Base-by-base conservation (phyloP, 2,888 invertebrate genomes). In the Cremastobaeus sp. region DNA sequence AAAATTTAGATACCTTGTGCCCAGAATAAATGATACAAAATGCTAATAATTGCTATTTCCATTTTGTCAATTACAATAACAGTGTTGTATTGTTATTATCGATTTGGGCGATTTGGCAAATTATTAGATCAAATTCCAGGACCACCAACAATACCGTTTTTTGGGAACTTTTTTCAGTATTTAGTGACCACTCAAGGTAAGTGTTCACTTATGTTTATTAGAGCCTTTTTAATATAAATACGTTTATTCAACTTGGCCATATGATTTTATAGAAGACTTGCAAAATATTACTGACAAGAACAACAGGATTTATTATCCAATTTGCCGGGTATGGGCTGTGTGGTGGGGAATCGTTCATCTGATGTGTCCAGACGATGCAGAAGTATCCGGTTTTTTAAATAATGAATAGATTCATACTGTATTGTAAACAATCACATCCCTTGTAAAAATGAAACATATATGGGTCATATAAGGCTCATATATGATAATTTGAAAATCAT, bases 81-180 rank as follows among this genome's bases (percentile, higher is more conserved):
- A 8, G 48, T 9, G 4, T 48, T 45, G 18, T 45, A 65, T 37
- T 17, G 35, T 37, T 39, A 54, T 9, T 32, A 18, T 3, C 64
- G 28, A 8, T 65, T 37, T 25, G 30, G 64, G 5, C 35, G 34
- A 43, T 18, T 1, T 11, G 66, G 66, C 12, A 41, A 43, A 43
- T 14, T 43, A 25, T 39, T 66, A 18, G 34, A 43, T 18, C 41
- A 57, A 35, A 14, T 66, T 28, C 66, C 48, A 0, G 66, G 66
- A 34, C 66, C 66, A 48, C 30, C 47, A 28, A 2, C 41, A 18
- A 14, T 34, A 8, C 66, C 66, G 3, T 21, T 66, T 20, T 37
- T 66, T 30, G 65, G 65, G 41, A 66, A 57, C 32, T 18, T 50
- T 3, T 32, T 50, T 39, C 20, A 43, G 4, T 41, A 41, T 18